Percentiles rank a stretch among this genome's conserved stretches.
phyloP scores from a whole-genome alignment of 2,888 invertebrate genomes.

The Brachyptera putata region DNA sequence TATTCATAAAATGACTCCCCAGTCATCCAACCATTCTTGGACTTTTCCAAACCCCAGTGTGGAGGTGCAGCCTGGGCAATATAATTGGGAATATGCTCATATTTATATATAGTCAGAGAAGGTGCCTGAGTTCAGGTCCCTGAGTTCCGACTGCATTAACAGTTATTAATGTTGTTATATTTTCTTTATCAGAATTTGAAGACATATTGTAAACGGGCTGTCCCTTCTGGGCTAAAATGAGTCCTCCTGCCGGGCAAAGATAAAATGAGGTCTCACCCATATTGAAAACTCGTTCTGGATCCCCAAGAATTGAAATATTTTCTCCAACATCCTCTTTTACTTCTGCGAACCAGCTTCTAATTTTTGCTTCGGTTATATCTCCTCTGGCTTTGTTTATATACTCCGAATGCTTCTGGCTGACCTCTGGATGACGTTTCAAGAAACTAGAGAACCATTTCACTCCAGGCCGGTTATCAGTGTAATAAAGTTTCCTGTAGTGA shows the following conservation, averaged over 20 bases:
- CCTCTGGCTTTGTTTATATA: slow-evolving; percentile 28
- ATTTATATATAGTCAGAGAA: slow-evolving; percentile 34
- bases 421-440: slow-evolving; percentile 32
- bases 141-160: slow-evolving; percentile 36
- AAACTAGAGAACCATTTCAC: slow-evolving; percentile 35
- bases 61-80: slow-evolving; percentile 32
- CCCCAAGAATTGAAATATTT: slow-evolving; percentile 11
- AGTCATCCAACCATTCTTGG: slow-evolving; percentile 38
- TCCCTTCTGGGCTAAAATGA: slow-evolving; percentile 32
- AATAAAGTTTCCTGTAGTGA: slow-evolving; percentile 29
- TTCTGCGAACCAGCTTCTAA: slow-evolving; percentile 22
- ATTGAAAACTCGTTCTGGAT: slow-evolving; percentile 30
- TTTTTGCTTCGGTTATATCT: slow-evolving; percentile 12
- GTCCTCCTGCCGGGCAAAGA: slow-evolving; percentile 32
- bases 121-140: too few relatives aligned
- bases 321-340: not conserved
- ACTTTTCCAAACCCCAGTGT: slow-evolving; percentile 37
- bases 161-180: slow-evolving; percentile 34
- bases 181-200: slow-evolving; percentile 33
- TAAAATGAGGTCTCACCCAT: slow-evolving; percentile 36
- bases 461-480: slow-evolving; percentile 24
- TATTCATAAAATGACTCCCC: slow-evolving; percentile 37
- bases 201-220: slow-evolving; percentile 21
- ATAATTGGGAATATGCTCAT: slow-evolving; percentile 29
- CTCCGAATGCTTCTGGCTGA: slow-evolving; percentile 32